Conservation (phyloP, 2,888 invertebrate genomes). For the Agonopterix subpropinquella region DNA sequence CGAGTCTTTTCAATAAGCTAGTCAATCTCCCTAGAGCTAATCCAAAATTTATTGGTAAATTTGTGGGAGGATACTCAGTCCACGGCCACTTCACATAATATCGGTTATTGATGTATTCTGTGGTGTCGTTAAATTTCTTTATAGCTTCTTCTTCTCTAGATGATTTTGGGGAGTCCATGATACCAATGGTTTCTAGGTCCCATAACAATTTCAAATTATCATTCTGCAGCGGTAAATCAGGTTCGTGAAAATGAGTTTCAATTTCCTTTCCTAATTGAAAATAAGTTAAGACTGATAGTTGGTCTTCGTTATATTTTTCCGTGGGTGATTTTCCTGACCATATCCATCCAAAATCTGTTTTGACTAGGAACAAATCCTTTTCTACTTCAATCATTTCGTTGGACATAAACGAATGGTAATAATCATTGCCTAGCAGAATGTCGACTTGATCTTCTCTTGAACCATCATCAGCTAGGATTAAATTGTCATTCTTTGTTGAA, state of each 20-base stretch:
- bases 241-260: not conserved
- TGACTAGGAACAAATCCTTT: conserved; percentile 12
- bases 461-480: conserved; percentile 13
- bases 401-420: conserved; percentile 13
- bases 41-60: conserved; percentile 11
- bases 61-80: conserved; percentile 10
- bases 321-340: conserved; percentile 5
- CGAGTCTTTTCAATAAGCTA: conserved; percentile 3
- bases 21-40: conserved; percentile 12
- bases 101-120: conserved; percentile 6
- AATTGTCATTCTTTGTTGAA: not conserved
- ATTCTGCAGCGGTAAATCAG: conserved; percentile 11
- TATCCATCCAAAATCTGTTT: conserved; percentile 18
- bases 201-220: conserved; percentile 5
- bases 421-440: conserved; percentile 16
- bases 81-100: conserved; percentile 16
- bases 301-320: not conserved
- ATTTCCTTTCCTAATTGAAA: too few relatives aligned
- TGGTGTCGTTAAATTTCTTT: conserved; percentile 7
- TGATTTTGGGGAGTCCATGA: conserved; percentile 1
- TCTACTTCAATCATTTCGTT: conserved; percentile 6
- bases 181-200: conserved; percentile 2
- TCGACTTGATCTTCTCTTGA: conserved; percentile 9
- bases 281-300: not conserved
- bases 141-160: conserved; percentile 1